Percentiles rank a stretch among this genome's conserved stretches.
phyloP scores from a whole-genome alignment of 2,797 vertebrate genomes.

The Anolis apletophallus region DNA sequence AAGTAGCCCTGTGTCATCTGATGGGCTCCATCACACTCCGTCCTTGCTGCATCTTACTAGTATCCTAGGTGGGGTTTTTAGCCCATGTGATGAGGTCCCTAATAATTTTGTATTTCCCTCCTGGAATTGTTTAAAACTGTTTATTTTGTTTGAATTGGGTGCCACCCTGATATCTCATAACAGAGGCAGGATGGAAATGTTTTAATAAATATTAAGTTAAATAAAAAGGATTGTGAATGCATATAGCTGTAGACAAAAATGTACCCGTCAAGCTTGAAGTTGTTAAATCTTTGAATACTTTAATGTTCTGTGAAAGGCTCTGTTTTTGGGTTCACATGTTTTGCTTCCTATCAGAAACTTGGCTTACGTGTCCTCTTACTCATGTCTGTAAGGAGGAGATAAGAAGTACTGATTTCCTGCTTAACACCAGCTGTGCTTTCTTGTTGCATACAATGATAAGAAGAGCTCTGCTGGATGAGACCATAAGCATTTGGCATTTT shows the following conservation, averaged over 20 bases:
- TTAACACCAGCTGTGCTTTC: neutral
- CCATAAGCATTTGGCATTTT: neutral
- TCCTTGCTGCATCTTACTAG: no score
- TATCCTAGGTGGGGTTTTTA: no score
- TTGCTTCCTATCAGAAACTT: neutral
- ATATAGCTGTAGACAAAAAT: neutral
- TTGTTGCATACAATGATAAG: neutral
- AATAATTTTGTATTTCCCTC: no score
- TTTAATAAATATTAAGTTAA: no score
- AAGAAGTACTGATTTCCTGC: neutral
- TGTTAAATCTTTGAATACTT: neutral
- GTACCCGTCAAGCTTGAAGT: neutral
- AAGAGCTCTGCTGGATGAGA: neutral
- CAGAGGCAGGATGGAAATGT: no score
- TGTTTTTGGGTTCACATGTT: neutral
- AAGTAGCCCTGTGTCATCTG: no score
- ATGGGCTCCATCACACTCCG: no score
- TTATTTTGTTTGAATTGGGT: no score
- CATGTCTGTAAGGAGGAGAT: neutral
- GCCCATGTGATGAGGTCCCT: no score
- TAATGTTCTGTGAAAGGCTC: neutral
- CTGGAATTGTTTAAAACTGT: no score
- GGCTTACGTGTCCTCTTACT: neutral
- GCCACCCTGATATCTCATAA: no score
- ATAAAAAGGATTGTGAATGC: no score